Evolutionary conservation across 1,140 invertebrate genomes (phyloP).

Genomic region (Trichogramma pretiosum): DNA sequence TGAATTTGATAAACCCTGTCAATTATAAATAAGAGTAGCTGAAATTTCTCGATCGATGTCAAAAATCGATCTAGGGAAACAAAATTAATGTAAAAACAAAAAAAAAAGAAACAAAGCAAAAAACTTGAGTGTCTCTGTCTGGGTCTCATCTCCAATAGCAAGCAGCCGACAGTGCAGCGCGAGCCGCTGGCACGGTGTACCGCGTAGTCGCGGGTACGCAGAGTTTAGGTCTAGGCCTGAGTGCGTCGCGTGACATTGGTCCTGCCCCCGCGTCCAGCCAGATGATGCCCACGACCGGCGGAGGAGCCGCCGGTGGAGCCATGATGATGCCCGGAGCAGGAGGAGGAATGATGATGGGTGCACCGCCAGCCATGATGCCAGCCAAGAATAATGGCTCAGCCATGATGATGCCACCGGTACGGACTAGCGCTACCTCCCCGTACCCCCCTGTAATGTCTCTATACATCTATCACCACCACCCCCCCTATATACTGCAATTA

Average conservation of each 20-base stretch:
- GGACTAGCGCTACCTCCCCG: slow-evolving; percentile 23
- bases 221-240: slow-evolving; percentile 61
- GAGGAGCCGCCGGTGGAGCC: slow-evolving; percentile 19
- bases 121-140: slow-evolving; percentile 33
- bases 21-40: neutral
- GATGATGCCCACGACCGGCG: slow-evolving; percentile 33
- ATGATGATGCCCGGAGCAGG: slow-evolving; percentile 36
- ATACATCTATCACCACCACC: too few relatives aligned
- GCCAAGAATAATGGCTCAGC: slow-evolving; percentile 25
- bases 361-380: slow-evolving; percentile 1
- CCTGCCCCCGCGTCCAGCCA: slow-evolving; percentile 45
- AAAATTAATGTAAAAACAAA: slow-evolving; percentile 18
- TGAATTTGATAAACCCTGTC: too few relatives aligned
- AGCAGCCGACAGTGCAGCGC: slow-evolving; percentile 65
- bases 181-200: slow-evolving; percentile 66
- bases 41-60: neutral
- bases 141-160: slow-evolving; percentile 49
- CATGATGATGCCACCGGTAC: slow-evolving; percentile 43
- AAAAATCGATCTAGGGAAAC: slow-evolving; percentile 4
- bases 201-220: slow-evolving; percentile 68
- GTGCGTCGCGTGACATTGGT: slow-evolving; percentile 54
- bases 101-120: slow-evolving; percentile 21
- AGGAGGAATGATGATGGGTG: slow-evolving; percentile 17
- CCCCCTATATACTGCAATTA: too few relatives aligned
- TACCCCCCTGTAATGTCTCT: too few relatives aligned